These are phyloP conservation scores for Ptychadena robeensis DNA, from an alignment of 2,797 vertebrate species.

Conservation along the genomic window DNA sequence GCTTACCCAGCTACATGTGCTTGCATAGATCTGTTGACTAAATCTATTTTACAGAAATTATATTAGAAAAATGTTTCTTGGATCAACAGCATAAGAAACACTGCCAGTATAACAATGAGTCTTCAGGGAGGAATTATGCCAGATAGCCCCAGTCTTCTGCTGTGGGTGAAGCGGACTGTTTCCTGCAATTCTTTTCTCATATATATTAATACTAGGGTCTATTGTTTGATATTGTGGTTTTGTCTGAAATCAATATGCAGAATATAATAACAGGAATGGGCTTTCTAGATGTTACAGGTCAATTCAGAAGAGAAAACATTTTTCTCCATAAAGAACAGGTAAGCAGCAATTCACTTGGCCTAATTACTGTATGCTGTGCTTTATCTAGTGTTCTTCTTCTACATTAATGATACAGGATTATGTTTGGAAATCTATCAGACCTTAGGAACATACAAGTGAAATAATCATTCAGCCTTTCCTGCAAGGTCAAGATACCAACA, in stretches of 20 bases:
- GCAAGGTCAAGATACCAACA: slow-evolving; percentile 41
- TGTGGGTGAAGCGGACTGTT: no score
- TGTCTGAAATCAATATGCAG: no score
- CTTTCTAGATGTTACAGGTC: background rate
- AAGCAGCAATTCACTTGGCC: background rate
- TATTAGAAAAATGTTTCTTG: no score
- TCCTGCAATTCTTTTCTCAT: no score
- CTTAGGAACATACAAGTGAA: slow-evolving; percentile 11
- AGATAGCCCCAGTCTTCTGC: background rate
- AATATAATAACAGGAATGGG: background rate
- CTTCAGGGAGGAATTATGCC: no score
- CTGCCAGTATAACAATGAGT: no score
- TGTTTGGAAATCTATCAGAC: slow-evolving; percentile 11
- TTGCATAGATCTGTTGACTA: no score
- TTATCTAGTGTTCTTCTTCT: background rate
- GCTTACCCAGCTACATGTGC: no score
- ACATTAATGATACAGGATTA: background rate
- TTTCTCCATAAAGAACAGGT: background rate
- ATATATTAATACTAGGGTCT: no score
- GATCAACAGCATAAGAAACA: no score
- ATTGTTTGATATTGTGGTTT: no score
- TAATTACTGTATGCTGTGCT: background rate
- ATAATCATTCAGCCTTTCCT: slow-evolving; percentile 21
- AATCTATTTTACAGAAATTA: no score
- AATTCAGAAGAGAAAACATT: background rate